Conservation (phyloP, 92 coral and sea anemone species). For the Palythoa caribaeorum region DNA sequence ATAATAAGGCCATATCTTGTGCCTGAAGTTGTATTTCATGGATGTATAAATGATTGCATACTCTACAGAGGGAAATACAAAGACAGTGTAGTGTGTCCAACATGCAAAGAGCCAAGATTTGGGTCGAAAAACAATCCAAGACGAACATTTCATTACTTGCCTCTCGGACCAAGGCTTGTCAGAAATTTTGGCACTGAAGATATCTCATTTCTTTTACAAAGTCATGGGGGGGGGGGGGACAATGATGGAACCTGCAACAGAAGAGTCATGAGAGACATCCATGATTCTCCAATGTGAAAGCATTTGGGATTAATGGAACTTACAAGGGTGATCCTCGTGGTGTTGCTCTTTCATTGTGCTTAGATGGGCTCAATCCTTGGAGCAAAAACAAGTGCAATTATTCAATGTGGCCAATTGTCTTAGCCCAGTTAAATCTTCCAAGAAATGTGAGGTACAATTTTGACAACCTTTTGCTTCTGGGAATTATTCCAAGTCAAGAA, state of each 20-base stretch:
- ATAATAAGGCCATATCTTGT: conserved; percentile 51
- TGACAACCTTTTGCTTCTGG: conserved; percentile 45
- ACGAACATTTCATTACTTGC: conserved; percentile 66
- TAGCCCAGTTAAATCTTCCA: conserved; percentile 53
- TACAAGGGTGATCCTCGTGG: conserved; percentile 67
- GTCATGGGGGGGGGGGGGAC: conserved; percentile 48
- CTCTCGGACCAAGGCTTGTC: conserved; percentile 55
- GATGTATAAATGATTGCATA: conserved; percentile 58
- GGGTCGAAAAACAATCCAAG: not conserved
- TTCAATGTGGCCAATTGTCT: conserved; percentile 70
- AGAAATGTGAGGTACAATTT: conserved; percentile 27
- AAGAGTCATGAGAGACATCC: conserved; percentile 51
- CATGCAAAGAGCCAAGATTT: not conserved
- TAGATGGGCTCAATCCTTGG: conserved; percentile 69
- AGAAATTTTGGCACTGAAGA: conserved; percentile 52
- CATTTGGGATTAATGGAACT: conserved; percentile 39
- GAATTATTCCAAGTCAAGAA: conserved; percentile 53
- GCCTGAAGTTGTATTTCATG: conserved; percentile 50
- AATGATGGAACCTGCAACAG: not conserved
- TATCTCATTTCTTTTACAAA: conserved; percentile 48
- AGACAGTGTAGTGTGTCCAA: not conserved
- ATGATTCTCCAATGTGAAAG: conserved; percentile 64
- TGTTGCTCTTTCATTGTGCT: conserved; percentile 34
- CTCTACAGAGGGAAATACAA: not conserved
- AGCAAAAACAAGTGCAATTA: conserved; percentile 54